Base-by-base conservation (phyloP, 1,140 invertebrate species). In the Stratiolaelaps scimitus region DNA sequence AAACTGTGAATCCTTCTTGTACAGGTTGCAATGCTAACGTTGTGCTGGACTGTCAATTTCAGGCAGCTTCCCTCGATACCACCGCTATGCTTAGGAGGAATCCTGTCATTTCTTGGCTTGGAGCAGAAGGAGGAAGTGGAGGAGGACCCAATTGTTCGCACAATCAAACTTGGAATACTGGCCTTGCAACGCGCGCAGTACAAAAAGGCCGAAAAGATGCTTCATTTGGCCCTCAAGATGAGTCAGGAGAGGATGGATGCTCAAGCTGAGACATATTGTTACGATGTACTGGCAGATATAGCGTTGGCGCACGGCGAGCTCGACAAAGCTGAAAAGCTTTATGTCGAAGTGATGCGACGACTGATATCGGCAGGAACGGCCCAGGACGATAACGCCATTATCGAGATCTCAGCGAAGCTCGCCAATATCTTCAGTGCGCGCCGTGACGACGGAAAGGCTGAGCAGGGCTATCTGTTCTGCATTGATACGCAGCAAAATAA, bases 241-340 rank as follows among this genome's bases (percentile, higher is more conserved):
- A 89, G 90, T 7, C 87, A 91, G 74, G 84, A 87, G 71, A 76
- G 85, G 45, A 79, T 84, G 64, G 82, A 87, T 75, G 73, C 82
- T 68, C 77, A 86, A 69, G 89, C 84, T 29, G 78, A 90, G 60
- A 85, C 87, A 7, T 92, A 92, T 71, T 83, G 92, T 66, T 92
- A 86, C 73, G 90, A 94, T 79, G 72, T 89, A 6, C 83, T 96
- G 82, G 91, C 89, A 6, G 92, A 94, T 78, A 77, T 93, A 53
- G 88, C 89, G 17, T 83, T 90, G 72, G 80, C 87, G 71, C 77
- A 78, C 60, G 82, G 82, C 48, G 80, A 92, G 67, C 83, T 84
- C 71, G 77, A 82, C 69, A 92, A 91, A 76, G 88, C 91, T 7
- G 85, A 93, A 74, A 81, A 81, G 65, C 75, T 95, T 26, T 94